Conservation (phyloP, 2,888 invertebrate species). For the Beris morrisii region DNA sequence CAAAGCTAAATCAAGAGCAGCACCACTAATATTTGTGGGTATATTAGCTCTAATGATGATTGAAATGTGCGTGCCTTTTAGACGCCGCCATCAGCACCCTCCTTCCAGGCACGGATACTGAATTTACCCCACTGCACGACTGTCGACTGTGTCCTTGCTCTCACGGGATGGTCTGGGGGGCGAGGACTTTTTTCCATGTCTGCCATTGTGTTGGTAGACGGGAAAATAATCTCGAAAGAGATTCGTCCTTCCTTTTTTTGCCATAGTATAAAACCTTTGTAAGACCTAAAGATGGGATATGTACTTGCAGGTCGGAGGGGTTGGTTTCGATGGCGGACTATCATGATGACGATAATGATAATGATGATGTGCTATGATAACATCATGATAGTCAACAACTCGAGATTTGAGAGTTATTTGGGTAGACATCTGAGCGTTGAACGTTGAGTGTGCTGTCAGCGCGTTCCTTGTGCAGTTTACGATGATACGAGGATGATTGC, state of each 20-base stretch:
- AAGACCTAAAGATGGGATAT: neutral
- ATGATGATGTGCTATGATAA: constrained; percentile 38
- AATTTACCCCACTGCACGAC: neutral
- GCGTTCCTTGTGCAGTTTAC: constrained; percentile 27
- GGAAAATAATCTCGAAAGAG: neutral
- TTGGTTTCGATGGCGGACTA: constrained; percentile 12
- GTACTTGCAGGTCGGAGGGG: constrained; percentile 9
- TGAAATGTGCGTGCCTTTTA: constrained; percentile 52
- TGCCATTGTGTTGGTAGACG: neutral
- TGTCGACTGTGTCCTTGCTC: neutral
- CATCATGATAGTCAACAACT: constrained; percentile 33
- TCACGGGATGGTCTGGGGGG: neutral
- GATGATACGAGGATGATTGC: constrained; percentile 8
- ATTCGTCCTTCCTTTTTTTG: no score
- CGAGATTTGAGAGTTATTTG: constrained; percentile 23
- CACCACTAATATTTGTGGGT: constrained; percentile 51
- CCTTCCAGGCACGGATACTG: neutral
- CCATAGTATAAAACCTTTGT: no score
- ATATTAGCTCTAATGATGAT: constrained; percentile 58
- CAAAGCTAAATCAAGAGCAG: constrained; percentile 27
- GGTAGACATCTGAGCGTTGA: neutral
- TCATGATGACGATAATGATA: constrained; percentile 34
- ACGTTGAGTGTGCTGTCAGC: neutral
- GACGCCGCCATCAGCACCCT: constrained; percentile 34
- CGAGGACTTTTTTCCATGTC: no score